These are phyloP conservation scores for Sturmia bella DNA, from an alignment of 2,888 invertebrate genomes.

Conservation along the genomic window DNA sequence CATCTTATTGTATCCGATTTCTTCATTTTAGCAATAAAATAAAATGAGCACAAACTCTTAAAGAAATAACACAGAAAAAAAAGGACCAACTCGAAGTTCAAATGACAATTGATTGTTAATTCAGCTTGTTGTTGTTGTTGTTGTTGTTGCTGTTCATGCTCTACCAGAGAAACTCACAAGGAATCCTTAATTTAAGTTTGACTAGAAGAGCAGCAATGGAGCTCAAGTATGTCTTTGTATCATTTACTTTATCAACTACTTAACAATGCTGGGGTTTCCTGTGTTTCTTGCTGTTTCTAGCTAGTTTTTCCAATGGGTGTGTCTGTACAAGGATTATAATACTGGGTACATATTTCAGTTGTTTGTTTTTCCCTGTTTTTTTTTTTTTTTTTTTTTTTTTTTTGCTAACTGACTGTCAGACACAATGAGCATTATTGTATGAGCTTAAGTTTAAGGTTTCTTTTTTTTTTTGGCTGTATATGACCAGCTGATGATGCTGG, in stretches of 20 bases:
- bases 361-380: neutral
- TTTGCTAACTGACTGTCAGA: conserved; percentile 73
- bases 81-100: conserved; percentile 70
- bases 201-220: conserved; percentile 49
- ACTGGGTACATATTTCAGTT: conserved; percentile 50
- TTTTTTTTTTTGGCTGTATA: conserved; percentile 20
- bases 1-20: conserved; percentile 71
- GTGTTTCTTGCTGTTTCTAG: conserved; percentile 15
- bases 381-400: conserved; percentile 5
- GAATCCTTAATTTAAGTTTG: conserved; percentile 71
- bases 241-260: conserved; percentile 62
- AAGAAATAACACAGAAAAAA: conserved; percentile 30
- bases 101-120: conserved; percentile 71
- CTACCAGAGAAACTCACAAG: conserved; percentile 57
- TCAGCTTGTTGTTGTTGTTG: conserved; percentile 60
- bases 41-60: conserved; percentile 40
- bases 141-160: conserved; percentile 24
- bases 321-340: conserved; percentile 65
- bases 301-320: conserved; percentile 51
- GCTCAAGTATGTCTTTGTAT: conserved; percentile 64
- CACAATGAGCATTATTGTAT: conserved; percentile 69
- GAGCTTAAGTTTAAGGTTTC: conserved; percentile 65
- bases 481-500: conserved; percentile 27
- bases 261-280: conserved; percentile 52
- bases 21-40: conserved; percentile 57